Evolutionary conservation across 2,888 invertebrate species (phyloP).

Genomic region (Polyploca ridens): DNA sequence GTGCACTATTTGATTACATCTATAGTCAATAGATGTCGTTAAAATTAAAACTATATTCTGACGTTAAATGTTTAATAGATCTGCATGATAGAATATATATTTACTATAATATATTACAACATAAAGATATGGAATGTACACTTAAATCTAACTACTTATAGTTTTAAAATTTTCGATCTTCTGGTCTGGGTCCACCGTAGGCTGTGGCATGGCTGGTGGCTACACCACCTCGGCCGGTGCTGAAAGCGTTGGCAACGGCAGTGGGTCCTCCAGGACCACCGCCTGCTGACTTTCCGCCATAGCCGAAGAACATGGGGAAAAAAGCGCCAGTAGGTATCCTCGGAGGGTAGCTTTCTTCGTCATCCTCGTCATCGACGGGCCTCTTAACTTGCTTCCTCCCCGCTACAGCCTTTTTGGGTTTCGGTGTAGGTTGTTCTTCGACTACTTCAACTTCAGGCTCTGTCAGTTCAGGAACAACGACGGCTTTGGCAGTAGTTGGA

Average conservation of each 20-base stretch:
- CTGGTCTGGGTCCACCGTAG: slow-evolving; percentile 85
- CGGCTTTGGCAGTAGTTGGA: slow-evolving; percentile 59
- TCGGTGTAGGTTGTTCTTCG: slow-evolving; percentile 58
- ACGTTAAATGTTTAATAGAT: slow-evolving; percentile 4
- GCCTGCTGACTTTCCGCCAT: slow-evolving; percentile 62
- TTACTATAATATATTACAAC: slow-evolving; percentile 36
- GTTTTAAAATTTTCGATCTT: slow-evolving; percentile 50
- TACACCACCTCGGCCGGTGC: slow-evolving; percentile 88
- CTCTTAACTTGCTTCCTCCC: slow-evolving; percentile 71
- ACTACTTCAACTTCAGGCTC: slow-evolving; percentile 71
- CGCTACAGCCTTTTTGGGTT: slow-evolving; percentile 63
- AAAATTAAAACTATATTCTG: not conserved
- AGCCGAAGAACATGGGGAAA: slow-evolving; percentile 88
- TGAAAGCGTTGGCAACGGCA: slow-evolving; percentile 90
- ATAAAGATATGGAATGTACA: slow-evolving; percentile 36
- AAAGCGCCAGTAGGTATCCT: slow-evolving; percentile 83
- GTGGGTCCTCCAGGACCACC: slow-evolving; percentile 85
- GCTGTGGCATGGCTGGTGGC: slow-evolving; percentile 90
- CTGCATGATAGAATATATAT: slow-evolving; percentile 24
- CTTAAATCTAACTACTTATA: slow-evolving; percentile 39
- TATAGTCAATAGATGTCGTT: not conserved
- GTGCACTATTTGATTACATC: not conserved
- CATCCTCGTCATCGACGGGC: slow-evolving; percentile 78
- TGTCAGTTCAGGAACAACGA: slow-evolving; percentile 58
- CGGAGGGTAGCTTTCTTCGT: slow-evolving; percentile 76